Evolutionary conservation across 1,140 invertebrate genomes (phyloP).

Genomic region (Melitaea cinxia): DNA sequence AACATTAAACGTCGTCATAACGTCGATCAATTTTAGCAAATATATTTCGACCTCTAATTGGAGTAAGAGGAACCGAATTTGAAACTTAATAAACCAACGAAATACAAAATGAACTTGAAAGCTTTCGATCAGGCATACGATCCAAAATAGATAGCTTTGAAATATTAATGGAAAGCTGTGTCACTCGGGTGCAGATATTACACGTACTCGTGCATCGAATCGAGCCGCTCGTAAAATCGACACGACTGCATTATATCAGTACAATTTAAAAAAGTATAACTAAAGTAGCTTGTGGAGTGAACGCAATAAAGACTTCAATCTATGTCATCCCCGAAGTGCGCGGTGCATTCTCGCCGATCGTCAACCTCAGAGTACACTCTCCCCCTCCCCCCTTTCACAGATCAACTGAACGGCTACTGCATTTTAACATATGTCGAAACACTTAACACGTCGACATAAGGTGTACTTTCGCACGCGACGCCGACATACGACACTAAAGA

Average conservation of each 20-base stretch:
- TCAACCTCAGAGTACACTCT: conserved; percentile 64
- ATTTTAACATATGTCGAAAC: conserved; percentile 34
- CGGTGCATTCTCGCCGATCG: conserved; percentile 71
- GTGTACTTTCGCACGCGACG: conserved; percentile 30
- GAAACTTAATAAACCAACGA: too few relatives aligned
- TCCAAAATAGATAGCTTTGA: too few relatives aligned
- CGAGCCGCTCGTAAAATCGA: conserved; percentile 1
- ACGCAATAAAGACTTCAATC: conserved; percentile 54
- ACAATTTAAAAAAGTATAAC: conserved; percentile 19
- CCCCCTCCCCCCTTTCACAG: conserved; percentile 47
- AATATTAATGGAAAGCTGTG: too few relatives aligned
- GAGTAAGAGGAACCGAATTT: too few relatives aligned
- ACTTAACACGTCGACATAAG: conserved; percentile 49
- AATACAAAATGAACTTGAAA: too few relatives aligned
- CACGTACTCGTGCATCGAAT: not conserved
- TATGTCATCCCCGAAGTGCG: conserved; percentile 66
- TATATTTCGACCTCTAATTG: too few relatives aligned
- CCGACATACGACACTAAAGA: conserved; percentile 18
- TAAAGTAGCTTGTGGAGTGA: conserved; percentile 35
- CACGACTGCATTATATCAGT: conserved; percentile 18
- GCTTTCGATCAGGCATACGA: too few relatives aligned
- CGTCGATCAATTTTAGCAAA: too few relatives aligned
- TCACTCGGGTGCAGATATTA: not conserved
- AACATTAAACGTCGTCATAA: too few relatives aligned
- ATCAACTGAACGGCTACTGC: conserved; percentile 34